A percentile compares a stretch with the other conserved stretches of the same genome.
Evolutionary conservation across 2,797 vertebrate genomes (phyloP).

Genomic region (Spatula versicolor): DNA sequence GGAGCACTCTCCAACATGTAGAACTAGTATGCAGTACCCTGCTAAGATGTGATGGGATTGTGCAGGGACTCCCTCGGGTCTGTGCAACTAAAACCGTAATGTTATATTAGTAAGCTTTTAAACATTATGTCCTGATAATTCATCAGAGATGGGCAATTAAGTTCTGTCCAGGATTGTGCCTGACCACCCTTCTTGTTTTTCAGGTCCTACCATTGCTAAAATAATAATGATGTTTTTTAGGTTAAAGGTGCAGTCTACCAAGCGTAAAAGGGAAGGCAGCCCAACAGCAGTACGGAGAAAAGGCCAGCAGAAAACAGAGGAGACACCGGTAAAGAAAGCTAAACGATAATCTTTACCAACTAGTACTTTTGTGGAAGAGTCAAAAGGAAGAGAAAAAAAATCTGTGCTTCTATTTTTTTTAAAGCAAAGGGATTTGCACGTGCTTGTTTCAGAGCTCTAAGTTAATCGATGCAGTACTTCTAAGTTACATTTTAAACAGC

Average conservation of each 20-base stretch:
- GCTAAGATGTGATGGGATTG: neutral
- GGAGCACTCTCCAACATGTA: neutral
- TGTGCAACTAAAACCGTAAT: neutral
- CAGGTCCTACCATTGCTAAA: neutral
- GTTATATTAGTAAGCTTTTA: neutral
- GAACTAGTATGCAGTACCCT: neutral
- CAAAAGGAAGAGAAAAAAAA: neutral
- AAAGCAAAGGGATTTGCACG: constrained; percentile 74
- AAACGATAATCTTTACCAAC: constrained; percentile 83
- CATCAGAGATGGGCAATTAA: neutral
- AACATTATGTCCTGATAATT: neutral
- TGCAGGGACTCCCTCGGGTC: neutral
- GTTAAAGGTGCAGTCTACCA: constrained; percentile 82
- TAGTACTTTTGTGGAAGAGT: neutral
- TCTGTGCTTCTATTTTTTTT: constrained; percentile 62
- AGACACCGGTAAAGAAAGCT: constrained; percentile 86
- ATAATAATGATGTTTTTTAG: constrained; percentile 68
- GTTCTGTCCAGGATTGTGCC: neutral
- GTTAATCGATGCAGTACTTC: constrained; percentile 72
- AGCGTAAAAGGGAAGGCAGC: constrained; percentile 89
- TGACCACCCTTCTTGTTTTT: neutral
- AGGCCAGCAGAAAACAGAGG: constrained; percentile 87
- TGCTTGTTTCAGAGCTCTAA: constrained; percentile 70
- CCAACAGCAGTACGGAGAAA: constrained; percentile 86
- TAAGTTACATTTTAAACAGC: constrained; percentile 77